These are phyloP conservation scores for Urophycis tenuis DNA, from an alignment of 2,797 vertebrate genomes.

Conservation along the genomic window DNA sequence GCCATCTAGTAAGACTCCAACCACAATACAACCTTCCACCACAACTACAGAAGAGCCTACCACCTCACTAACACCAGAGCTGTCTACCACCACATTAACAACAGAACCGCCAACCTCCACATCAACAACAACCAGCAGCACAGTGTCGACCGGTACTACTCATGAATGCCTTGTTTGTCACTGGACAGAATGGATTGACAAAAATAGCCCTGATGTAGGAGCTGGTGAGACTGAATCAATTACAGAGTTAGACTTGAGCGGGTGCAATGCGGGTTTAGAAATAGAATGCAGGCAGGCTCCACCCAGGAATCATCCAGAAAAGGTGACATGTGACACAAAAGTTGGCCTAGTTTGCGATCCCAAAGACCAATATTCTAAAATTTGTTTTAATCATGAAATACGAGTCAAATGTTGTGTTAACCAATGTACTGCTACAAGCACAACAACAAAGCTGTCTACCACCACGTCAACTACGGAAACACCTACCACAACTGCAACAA, in stretches of 20 bases:
- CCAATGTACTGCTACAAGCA: not conserved
- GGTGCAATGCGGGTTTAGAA: constrained; percentile 55
- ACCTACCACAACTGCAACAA: no score
- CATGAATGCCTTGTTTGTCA: constrained; percentile 39
- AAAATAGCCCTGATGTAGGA: constrained; percentile 52
- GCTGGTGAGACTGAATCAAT: constrained; percentile 72
- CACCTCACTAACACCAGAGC: not conserved
- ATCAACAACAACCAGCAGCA: not conserved
- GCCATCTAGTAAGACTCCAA: not conserved
- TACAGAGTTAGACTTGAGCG: constrained; percentile 45
- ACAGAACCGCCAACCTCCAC: constrained; percentile 1
- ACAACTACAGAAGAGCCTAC: not conserved
- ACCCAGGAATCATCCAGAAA: constrained; percentile 52
- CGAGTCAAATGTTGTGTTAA: constrained; percentile 61
- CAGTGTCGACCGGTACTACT: no score
- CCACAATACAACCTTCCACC: not conserved
- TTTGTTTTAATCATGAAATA: constrained; percentile 73
- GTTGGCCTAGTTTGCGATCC: constrained; percentile 67
- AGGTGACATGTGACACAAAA: constrained; percentile 55
- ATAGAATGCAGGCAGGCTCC: constrained; percentile 66
- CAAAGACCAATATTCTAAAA: constrained; percentile 21
- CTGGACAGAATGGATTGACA: constrained; percentile 74
- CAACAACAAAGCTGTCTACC: not conserved
- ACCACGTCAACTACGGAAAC: no score
- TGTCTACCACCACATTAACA: not conserved